These are phyloP conservation scores for Charadrius vociferus DNA, from an alignment of 2,113 vertebrate genomes.

Conservation along the genomic window DNA sequence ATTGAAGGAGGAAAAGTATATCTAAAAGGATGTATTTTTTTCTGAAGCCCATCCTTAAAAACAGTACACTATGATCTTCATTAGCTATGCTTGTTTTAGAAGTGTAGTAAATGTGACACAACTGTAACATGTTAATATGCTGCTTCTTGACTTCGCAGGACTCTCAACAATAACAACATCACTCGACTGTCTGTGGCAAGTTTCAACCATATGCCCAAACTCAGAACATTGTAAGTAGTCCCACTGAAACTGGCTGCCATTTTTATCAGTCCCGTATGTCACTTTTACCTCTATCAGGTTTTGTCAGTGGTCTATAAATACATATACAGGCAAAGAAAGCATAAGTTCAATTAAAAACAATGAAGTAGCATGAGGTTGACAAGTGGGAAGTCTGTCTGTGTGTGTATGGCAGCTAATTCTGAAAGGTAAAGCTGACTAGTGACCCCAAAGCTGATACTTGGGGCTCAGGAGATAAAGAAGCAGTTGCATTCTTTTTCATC, in stretches of 20 bases:
- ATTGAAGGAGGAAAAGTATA: not conserved
- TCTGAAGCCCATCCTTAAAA: not conserved
- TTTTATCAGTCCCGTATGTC: not conserved
- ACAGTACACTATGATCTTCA: not conserved
- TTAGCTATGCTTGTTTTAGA: not conserved
- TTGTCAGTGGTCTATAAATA: not conserved
- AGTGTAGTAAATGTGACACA: not conserved
- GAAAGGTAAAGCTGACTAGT: not conserved
- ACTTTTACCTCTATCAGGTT: not conserved
- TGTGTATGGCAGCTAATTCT: not conserved
- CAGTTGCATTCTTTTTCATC: not conserved
- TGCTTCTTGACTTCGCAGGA: conserved; percentile 79
- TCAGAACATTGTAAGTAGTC: conserved; percentile 96
- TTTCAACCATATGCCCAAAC: conserved; percentile 99
- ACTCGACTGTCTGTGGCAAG: conserved; percentile 95
- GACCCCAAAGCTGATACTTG: not conserved
- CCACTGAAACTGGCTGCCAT: not conserved
- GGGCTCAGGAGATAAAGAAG: not conserved
- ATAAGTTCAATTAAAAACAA: not conserved
- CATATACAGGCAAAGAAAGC: not conserved
- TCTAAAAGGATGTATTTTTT: accelerated
- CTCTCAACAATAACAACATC: conserved; percentile 99
- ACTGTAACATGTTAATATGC: not conserved
- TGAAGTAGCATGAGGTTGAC: not conserved
- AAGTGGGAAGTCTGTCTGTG: not conserved